phyloP scores from a whole-genome alignment of 2,113 vertebrate genomes.

The Dolichotis patagonum region DNA sequence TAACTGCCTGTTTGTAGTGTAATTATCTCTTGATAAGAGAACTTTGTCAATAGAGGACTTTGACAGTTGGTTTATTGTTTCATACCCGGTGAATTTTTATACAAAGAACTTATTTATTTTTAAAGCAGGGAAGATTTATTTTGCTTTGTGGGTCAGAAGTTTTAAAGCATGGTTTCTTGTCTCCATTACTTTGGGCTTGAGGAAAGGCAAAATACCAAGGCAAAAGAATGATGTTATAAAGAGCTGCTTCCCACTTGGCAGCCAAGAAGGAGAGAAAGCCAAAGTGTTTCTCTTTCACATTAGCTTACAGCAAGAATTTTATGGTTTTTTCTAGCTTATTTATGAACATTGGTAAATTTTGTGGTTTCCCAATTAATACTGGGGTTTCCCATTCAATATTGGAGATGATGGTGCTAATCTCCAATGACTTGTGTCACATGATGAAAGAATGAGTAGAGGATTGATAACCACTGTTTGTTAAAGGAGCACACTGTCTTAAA shows the following conservation, averaged over 20 bases:
- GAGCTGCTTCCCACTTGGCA: background rate
- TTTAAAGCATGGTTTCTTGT: background rate
- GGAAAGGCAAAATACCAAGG: background rate
- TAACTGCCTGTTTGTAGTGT: background rate
- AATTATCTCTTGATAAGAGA: background rate
- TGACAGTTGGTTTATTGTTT: background rate
- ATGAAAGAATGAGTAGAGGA: too few species aligned
- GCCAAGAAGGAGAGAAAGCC: background rate
- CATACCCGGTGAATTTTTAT: background rate
- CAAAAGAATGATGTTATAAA: background rate
- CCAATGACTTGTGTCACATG: too few species aligned
- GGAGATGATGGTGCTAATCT: too few species aligned
- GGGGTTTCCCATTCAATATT: too few species aligned
- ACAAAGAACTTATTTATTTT: background rate
- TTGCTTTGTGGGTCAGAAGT: background rate
- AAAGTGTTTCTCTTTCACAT: background rate
- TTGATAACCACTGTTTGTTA: too few species aligned
- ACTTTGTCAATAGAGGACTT: background rate
- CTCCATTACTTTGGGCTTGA: background rate
- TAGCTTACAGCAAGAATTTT: background rate
- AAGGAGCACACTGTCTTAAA: too few species aligned
- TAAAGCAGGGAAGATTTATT: background rate
- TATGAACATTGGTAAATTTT: conserved; percentile 9
- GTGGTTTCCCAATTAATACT: too few species aligned
- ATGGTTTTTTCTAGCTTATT: background rate